These are phyloP conservation scores for Erpetoichthys calabaricus DNA, from an alignment of 2,797 vertebrate species.

Conservation along the genomic window DNA sequence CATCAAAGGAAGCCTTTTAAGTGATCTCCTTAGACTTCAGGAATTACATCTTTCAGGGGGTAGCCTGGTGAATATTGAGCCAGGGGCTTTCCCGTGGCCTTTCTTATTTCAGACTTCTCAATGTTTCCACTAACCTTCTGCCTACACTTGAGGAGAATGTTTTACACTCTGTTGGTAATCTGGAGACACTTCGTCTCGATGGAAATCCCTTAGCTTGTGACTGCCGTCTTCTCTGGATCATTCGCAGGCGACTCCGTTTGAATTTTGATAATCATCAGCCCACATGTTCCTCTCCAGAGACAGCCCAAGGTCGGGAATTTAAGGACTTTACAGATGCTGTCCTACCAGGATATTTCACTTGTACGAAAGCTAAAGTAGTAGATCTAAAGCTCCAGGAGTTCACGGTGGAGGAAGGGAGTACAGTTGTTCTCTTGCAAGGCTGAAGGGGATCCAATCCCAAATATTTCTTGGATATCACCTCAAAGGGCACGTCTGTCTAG, in stretches of 20 bases:
- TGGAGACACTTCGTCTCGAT: constrained; percentile 68
- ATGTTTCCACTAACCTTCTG: constrained; percentile 71
- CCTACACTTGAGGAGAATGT: constrained; percentile 62
- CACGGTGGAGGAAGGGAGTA: constrained; percentile 58
- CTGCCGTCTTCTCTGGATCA: constrained; percentile 75
- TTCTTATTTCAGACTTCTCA: constrained; percentile 58
- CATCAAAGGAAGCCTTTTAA: constrained; percentile 51
- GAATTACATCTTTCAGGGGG: constrained; percentile 69
- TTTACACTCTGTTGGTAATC: constrained; percentile 65
- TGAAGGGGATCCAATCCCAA: constrained; percentile 65
- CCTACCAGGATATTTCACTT: constrained; percentile 58
- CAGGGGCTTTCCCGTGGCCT: constrained; percentile 66
- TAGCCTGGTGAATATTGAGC: constrained; percentile 52
- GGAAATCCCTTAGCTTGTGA: constrained; percentile 74
- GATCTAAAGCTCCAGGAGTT: constrained; percentile 49
- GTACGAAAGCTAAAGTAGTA: constrained; percentile 52
- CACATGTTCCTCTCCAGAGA: constrained; percentile 49
- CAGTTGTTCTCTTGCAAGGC: constrained; percentile 59
- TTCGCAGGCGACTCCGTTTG: constrained; percentile 49
- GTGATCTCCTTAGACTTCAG: constrained; percentile 57
- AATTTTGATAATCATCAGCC: constrained; percentile 65
- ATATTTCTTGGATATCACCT: constrained; percentile 61
- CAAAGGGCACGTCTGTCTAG: constrained; percentile 39
- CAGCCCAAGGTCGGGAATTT: constrained; percentile 46
- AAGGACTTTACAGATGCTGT: constrained; percentile 62